phyloP scores from a whole-genome alignment of 1,140 invertebrate genomes.

The Maniola jurtina region DNA sequence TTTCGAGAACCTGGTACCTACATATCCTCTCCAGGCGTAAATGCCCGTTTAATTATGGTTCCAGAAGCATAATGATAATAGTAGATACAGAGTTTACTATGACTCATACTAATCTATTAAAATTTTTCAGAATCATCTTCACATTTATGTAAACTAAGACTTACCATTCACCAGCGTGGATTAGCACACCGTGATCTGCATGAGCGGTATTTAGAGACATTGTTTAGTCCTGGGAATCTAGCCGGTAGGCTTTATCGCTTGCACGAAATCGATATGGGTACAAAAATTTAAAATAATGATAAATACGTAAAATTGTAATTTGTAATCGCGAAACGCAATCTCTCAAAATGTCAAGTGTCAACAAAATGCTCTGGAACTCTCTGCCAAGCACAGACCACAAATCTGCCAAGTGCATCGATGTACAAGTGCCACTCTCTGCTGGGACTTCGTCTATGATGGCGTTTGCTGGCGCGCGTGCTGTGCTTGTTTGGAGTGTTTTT shows the following conservation, averaged over 20 bases:
- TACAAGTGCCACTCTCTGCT: too few relatives aligned
- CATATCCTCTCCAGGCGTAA: neutral
- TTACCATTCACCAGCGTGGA: constrained; percentile 95
- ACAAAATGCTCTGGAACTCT: too few relatives aligned
- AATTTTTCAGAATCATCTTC: neutral
- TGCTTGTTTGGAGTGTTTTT: too few relatives aligned
- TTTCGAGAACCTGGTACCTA: neutral
- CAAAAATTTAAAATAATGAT: too few relatives aligned
- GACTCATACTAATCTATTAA: constrained; percentile 20
- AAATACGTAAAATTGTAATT: neutral
- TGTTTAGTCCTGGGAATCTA: constrained; percentile 3
- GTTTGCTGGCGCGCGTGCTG: too few relatives aligned
- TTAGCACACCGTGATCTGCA: constrained; percentile 92
- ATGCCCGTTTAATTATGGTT: neutral
- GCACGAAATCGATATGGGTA: neutral
- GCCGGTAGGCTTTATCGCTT: neutral
- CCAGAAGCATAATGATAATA: neutral
- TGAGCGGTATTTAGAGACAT: constrained; percentile 97
- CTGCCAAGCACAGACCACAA: too few relatives aligned
- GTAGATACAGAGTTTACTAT: neutral
- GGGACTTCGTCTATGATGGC: too few relatives aligned
- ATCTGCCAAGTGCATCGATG: too few relatives aligned
- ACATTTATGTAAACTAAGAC: constrained; percentile 35
- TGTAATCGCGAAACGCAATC: neutral
- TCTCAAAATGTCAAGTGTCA: too few relatives aligned